phyloP scores from a whole-genome alignment of 2,888 invertebrate species.

The Dione juno region DNA sequence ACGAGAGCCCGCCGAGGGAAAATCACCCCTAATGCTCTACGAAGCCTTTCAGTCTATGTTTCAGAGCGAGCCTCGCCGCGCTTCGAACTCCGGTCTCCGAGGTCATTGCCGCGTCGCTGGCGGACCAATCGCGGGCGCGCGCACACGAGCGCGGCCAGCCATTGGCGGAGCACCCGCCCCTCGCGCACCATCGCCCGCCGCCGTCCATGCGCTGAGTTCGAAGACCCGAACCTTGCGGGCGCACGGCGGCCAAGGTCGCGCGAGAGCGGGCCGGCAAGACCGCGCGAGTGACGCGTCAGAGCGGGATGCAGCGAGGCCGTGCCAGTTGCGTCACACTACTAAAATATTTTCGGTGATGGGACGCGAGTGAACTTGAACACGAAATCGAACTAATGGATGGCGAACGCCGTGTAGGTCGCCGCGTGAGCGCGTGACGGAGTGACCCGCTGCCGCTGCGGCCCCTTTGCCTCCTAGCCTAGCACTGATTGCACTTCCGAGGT shows the following conservation, averaged over 20 bases:
- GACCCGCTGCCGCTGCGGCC: constrained; percentile 69
- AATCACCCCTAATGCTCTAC: constrained; percentile 78
- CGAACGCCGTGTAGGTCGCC: constrained; percentile 70
- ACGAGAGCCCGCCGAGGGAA: constrained; percentile 70
- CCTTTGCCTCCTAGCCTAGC: constrained; percentile 61
- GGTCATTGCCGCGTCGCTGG: constrained; percentile 89
- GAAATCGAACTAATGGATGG: constrained; percentile 79
- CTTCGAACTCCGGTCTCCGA: constrained; percentile 91
- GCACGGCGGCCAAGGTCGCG: constrained; percentile 91
- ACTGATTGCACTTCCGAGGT: constrained; percentile 60
- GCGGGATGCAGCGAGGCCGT: constrained; percentile 67
- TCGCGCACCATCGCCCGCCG: constrained; percentile 71
- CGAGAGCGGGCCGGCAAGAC: constrained; percentile 78
- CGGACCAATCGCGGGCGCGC: constrained; percentile 80
- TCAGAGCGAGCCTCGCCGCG: constrained; percentile 87
- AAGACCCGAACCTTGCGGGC: constrained; percentile 94
- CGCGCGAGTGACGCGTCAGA: constrained; percentile 63
- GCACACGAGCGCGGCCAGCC: constrained; percentile 71
- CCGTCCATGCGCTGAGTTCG: constrained; percentile 85
- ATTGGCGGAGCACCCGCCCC: constrained; percentile 73
- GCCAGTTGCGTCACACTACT: constrained; percentile 80
- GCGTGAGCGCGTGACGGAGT: constrained; percentile 75
- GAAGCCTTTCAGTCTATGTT: constrained; percentile 81
- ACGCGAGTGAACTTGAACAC: constrained; percentile 83
- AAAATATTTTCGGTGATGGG: constrained; percentile 84